Evolutionary conservation across 2,888 invertebrate genomes (phyloP).

Genomic region (Volucella inflata): DNA sequence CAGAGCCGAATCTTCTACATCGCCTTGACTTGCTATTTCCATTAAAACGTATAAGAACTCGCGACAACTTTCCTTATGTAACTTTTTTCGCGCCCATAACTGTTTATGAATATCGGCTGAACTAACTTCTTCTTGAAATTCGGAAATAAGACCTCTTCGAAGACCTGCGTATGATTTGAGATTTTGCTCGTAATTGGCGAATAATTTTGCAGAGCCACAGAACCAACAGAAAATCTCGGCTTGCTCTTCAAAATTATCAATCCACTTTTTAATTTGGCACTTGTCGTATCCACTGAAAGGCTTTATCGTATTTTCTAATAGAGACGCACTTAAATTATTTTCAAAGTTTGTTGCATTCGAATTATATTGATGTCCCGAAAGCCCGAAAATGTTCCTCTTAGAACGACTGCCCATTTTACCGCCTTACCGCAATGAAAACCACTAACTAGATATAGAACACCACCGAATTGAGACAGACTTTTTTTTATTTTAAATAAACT

Average conservation of each 20-base stretch:
- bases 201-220: conserved; percentile 2
- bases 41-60: conserved; percentile 26
- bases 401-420: not conserved
- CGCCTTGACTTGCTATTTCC: conserved; percentile 20
- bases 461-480: not conserved
- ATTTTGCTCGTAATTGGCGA: not conserved
- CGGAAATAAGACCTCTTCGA: not conserved
- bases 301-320: conserved; percentile 2
- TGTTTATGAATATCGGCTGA: conserved; percentile 22
- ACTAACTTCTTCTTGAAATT: conserved; percentile 28
- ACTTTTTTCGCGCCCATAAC: conserved; percentile 11
- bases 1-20: conserved; percentile 25
- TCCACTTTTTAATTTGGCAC: conserved; percentile 1
- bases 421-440: not conserved
- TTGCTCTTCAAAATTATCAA: conserved; percentile 16
- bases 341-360: conserved; percentile 1
- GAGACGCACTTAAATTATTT: conserved; percentile 1
- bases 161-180: conserved; percentile 1
- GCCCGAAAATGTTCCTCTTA: too few relatives aligned
- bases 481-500: not conserved
- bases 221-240: conserved; percentile 12
- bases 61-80: not conserved
- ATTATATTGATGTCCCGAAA: conserved; percentile 13
- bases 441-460: not conserved
- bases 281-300: not conserved